Conservation (phyloP, 2,113 vertebrate species). For the Recurvirostra avosetta region DNA sequence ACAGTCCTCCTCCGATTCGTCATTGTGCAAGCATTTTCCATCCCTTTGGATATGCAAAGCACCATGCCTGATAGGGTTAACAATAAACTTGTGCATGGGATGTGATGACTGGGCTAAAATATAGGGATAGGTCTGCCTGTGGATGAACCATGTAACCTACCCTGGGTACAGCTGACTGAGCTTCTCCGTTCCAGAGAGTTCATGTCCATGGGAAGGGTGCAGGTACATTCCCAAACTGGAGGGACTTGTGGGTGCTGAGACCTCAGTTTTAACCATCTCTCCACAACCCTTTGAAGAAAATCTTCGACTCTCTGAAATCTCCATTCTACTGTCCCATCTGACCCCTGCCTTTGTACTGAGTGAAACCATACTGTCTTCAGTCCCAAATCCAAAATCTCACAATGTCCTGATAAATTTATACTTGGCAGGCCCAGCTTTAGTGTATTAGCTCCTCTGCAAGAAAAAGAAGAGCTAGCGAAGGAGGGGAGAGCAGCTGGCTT, state of each 20-base stretch:
- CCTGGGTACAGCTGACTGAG: background rate
- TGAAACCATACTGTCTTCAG: background rate
- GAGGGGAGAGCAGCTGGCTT: background rate
- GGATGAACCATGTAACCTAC: background rate
- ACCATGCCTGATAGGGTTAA: background rate
- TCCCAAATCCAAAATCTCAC: background rate
- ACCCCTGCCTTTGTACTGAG: background rate
- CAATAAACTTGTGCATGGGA: background rate
- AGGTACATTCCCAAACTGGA: background rate
- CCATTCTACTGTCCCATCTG: background rate
- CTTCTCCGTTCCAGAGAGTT: background rate
- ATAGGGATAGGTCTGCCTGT: background rate
- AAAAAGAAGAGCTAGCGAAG: background rate
- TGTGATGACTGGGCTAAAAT: background rate
- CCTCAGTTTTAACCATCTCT: background rate
- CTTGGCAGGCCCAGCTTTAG: background rate
- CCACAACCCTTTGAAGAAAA: background rate
- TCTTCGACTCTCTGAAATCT: background rate
- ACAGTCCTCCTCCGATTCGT: accelerated
- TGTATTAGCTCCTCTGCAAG: background rate
- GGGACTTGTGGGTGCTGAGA: accelerated
- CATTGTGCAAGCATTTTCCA: background rate
- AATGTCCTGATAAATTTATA: background rate
- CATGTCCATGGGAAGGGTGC: background rate
- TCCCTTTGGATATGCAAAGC: background rate